Evolutionary conservation across 2,113 vertebrate genomes (phyloP).

Genomic region (Gymnorhina tibicen): DNA sequence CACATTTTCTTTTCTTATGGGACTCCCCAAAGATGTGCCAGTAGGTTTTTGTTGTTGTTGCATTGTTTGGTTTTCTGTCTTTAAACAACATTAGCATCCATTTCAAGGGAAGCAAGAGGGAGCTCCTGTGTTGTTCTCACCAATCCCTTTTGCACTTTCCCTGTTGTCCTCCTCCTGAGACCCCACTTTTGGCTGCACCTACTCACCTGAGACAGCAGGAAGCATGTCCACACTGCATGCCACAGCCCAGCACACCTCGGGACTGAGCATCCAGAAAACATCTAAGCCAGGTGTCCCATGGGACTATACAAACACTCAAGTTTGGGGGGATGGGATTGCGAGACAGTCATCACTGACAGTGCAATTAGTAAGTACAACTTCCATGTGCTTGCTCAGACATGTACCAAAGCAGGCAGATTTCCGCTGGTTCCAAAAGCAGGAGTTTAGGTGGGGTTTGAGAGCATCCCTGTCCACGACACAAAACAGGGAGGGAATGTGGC

Average conservation of each 20-base stretch:
- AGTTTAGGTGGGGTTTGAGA: background rate
- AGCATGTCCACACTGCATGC: rapidly evolving
- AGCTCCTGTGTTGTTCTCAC: background rate
- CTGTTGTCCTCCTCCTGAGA: background rate
- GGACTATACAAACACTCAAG: background rate
- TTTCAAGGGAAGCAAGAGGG: background rate
- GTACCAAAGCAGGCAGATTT: background rate
- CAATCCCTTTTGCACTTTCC: background rate
- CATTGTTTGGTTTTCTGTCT: background rate
- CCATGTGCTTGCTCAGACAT: background rate
- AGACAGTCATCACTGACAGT: background rate
- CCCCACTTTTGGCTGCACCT: background rate
- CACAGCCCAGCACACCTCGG: rapidly evolving
- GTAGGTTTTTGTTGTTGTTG: background rate
- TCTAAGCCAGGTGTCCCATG: rapidly evolving
- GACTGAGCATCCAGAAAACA: rapidly evolving
- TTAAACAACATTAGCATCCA: background rate
- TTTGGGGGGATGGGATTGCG: rapidly evolving
- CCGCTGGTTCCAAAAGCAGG: rapidly evolving
- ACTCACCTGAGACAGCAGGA: background rate
- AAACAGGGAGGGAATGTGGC: background rate
- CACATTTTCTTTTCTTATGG: background rate
- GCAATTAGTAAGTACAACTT: background rate
- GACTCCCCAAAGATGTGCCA: background rate
- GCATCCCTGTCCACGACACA: background rate